Evolutionary conservation across 1,140 invertebrate species (phyloP).

Genomic region (Aleiodes sp.): DNA sequence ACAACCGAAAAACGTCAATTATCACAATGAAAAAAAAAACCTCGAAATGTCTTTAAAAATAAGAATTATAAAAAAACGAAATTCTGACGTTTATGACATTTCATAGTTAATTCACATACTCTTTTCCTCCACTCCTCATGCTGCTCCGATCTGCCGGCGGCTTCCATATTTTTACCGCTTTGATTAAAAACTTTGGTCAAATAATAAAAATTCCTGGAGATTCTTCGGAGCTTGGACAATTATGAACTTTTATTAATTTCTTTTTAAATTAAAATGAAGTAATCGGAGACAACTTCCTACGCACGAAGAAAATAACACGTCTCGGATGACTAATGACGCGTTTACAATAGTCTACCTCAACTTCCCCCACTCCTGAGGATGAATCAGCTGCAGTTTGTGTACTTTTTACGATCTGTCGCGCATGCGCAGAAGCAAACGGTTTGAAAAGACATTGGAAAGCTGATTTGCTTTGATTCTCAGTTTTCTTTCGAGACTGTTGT

Average conservation of each 20-base stretch:
- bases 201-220: background rate
- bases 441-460: no score
- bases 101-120: slow-evolving; percentile 46
- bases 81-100: slow-evolving; percentile 12
- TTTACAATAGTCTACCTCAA: background rate
- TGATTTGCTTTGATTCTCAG: no score
- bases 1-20: background rate
- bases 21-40: background rate
- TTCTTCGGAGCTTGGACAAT: background rate
- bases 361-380: background rate
- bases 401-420: no score
- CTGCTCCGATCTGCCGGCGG: slow-evolving; percentile 47
- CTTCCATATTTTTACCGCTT: slow-evolving; percentile 43
- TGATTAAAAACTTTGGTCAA: background rate
- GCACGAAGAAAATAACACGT: background rate
- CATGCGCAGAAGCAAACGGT: no score
- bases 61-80: background rate
- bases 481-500: no score
- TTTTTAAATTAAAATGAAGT: background rate
- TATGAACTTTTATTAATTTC: background rate
- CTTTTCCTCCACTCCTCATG: slow-evolving; percentile 62
- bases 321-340: slow-evolving; percentile 7
- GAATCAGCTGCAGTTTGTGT: no score
- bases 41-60: background rate
- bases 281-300: no score